phyloP scores from a whole-genome alignment of 1,140 invertebrate species.

The Penaeus japonicus region DNA sequence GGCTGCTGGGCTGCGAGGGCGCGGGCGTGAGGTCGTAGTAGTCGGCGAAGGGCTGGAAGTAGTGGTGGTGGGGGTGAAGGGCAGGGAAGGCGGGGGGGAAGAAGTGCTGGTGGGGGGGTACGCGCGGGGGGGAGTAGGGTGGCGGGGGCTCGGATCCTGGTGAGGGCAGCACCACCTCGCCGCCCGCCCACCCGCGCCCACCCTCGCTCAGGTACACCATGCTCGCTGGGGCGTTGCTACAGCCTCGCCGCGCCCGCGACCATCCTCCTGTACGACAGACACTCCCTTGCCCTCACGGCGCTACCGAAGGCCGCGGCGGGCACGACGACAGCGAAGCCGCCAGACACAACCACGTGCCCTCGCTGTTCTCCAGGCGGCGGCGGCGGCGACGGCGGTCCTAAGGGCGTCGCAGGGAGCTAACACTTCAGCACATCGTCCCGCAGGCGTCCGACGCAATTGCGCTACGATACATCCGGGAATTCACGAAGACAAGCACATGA shows the following conservation, averaged over 20 bases:
- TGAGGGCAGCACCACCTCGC: constrained; percentile 33
- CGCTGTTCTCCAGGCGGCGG: no score
- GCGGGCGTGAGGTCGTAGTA: not conserved
- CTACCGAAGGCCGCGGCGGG: not conserved
- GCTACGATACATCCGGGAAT: no score
- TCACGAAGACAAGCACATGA: no score
- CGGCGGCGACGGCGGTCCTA: no score
- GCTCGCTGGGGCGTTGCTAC: not conserved
- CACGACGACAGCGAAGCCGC: no score
- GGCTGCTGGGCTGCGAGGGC: constrained; percentile 24
- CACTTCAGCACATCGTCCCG: no score
- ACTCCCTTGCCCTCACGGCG: not conserved
- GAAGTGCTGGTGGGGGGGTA: constrained; percentile 25
- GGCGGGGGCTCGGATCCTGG: constrained; percentile 55
- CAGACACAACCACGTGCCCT: no score
- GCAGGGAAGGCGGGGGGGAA: constrained; percentile 3
- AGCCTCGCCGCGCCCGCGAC: not conserved
- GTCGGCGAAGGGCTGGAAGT: constrained; percentile 6
- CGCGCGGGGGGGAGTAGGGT: constrained; percentile 50
- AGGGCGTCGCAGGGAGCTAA: no score
- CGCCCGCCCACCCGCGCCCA: constrained; percentile 31
- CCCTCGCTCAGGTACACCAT: constrained; percentile 49
- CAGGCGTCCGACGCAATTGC: no score
- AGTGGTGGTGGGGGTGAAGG: constrained; percentile 4
- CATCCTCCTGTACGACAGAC: not conserved